These are phyloP conservation scores for Gymnothorax javanicus DNA, from an alignment of 2,797 vertebrate species.

Conservation along the genomic window DNA sequence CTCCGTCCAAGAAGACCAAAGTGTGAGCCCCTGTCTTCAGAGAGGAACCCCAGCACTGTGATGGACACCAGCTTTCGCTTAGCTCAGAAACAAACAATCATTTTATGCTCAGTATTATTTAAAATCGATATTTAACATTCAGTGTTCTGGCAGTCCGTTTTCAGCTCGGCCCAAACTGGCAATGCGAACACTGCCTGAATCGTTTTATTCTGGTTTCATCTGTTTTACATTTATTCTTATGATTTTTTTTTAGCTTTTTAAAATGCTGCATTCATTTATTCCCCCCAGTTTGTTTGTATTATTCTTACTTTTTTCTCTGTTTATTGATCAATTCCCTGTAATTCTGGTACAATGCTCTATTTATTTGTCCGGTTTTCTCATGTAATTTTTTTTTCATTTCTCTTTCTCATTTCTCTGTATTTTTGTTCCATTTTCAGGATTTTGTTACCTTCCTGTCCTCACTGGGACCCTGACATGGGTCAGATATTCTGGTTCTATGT, in stretches of 20 bases:
- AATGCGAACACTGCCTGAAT: background rate
- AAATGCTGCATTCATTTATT: background rate
- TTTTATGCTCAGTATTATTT: conserved; percentile 22
- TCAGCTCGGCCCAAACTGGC: background rate
- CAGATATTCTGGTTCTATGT: background rate
- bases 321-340: background rate
- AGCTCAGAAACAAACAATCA: conserved; percentile 2
- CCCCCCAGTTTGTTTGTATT: background rate
- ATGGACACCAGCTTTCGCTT: conserved; percentile 6
- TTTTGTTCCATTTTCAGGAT: background rate
- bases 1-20: conserved; percentile 44
- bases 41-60: background rate
- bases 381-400: background rate
- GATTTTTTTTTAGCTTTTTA: background rate
- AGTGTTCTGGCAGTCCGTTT: background rate
- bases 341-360: background rate
- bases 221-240: background rate
- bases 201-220: background rate
- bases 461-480: background rate
- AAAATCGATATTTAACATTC: background rate
- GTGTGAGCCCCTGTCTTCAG: conserved; percentile 27
- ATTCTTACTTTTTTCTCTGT: background rate
- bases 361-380: background rate
- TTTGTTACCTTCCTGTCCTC: background rate
- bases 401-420: conserved; percentile 8